Base-by-base conservation (phyloP, 2,888 invertebrate species). In the Pomacea canaliculata region DNA sequence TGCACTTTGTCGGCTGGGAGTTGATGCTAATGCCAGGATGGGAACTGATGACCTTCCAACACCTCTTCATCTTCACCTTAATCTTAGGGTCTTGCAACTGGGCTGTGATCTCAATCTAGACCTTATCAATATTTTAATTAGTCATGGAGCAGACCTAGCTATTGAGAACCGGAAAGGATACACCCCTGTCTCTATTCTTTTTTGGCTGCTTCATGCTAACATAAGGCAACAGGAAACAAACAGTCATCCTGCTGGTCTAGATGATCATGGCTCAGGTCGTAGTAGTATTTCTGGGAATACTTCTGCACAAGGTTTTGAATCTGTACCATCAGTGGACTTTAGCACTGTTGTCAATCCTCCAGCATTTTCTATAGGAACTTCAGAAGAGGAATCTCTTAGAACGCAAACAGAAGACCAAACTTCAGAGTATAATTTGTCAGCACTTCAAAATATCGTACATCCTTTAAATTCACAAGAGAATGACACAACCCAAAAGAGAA, bases 61-160 rank as follows among this genome's bases (percentile, higher is more conserved):
- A 12, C 66, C 51, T 10, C 51, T 66, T 19, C 66, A 73, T 16
- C 18, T 67, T 27, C 67, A 73, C 37, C 23, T 73, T 23, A 67
- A 67, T 56, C 18, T 56, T 46, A 48, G 56, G 10, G 13, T 73
- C 19, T 10, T 56, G n/a, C 66, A 66, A 49, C 66, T 73, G 51
- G 73, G 73, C 16, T n/a, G 37, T 19, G 63, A 49, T 16, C 67
- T 63, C 5, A 19, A 56, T 23, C 13, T 37, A 12, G 73, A 73
- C 13, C 18, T 67, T 18, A 51, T 73, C 56, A n/a, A 66, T 10
- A 19, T 46, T 37, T 63, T 73, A 37, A 56, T 73, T 23, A 13
- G 66, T 1, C 66, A 73, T 56, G 73, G 73, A 9, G 73, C 73
- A 23, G 73, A 73, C 59, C 66, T 73, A 51, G 51, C 66, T 1